Base-by-base conservation (phyloP, 1,140 invertebrate species). In the Hylaeus anthracinus region DNA sequence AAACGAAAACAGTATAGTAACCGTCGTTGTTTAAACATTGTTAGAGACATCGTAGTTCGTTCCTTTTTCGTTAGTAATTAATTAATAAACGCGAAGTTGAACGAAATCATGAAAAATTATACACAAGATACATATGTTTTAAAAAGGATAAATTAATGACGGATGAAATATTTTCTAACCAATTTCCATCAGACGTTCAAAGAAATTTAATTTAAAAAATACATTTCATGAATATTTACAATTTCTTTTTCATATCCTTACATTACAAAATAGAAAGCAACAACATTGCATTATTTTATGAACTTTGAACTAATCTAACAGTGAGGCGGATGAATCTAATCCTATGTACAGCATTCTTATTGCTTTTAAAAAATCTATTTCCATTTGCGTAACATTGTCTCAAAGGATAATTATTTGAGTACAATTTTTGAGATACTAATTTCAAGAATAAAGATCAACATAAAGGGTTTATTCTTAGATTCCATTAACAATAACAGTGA, bases 221-320 rank as follows among this genome's bases (percentile, higher is more conserved):
- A 72, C 70, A 64, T 0, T 72, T 79, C 65, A 64, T 72, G 60
- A 55, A 55, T 79, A 72, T 79, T 72, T 79, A 72, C 76, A 72
- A 9, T 39, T 9, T 48, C 39, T 37, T 3, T 37, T 3, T 71
- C n/a, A 5, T 39, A 72, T 55, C 48, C 43, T 63, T 48, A 39
- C 37, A 39, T 26, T 53, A 64, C 55, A 6, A 45, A 64, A 5
- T 64, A 48, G 9, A n/a, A 72, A 43, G 14, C n/a, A 51, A 77
- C 15, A 1, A 1, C 4, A 45, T 1, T 26, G 26, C 48, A 48
- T 39, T 71, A 9, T 41, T 15, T 61, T 9, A n/a, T 14, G 6
- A 41, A 61, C 6, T 63, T 5, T 2, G 0, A 55, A 66, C 0
- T 56, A 66, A 66, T 66, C 26, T 43, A 72, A 65, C 15, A 55